Evolutionary conservation across 92 coral and sea anemone species (phyloP), one percentile per base, ranked within the genome.

Genomic region (Anthopleura xanthogrammica): DNA sequence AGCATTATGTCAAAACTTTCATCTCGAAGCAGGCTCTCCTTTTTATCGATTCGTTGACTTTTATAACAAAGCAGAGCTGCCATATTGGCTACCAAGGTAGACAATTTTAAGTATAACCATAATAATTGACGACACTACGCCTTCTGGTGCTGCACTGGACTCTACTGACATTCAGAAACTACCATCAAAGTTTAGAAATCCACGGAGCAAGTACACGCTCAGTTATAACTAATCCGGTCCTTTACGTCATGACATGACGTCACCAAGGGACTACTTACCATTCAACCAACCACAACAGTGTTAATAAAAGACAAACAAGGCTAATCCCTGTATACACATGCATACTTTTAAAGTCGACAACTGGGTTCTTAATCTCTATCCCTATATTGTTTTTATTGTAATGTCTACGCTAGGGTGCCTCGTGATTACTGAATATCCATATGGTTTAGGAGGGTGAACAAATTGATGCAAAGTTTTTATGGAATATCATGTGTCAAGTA

Each of bases 261-360:
- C 74, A 68, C 46, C 74, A 23, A 68, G 74, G 12, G 42, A 68
- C 17, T 36, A 43, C 41, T 68, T 36, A 36, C 42, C 74, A 10
- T 68, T 68, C 74, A 68, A 68, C 29, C 16, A 68, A 6, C 42
- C 3, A 1, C 40, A 36, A 68, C 74, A 68, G 42, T 10, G 74
- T n/a, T 36, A 36, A 68, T 36, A 36, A 68, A 68, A 68, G 74
- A 68, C 41, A 68, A 68, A 68, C 74, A 68, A 10, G 14, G 17
- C 4, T 68, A 68, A 68, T 68, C 43, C 74, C 74, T 68, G 74
- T 68, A 68, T 68, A 68, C 17, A 68, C 74, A 23, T 17, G 29
- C 29, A n/a, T 64, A 64, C 72, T 64, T n/a, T 19, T 46, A 64
- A 64, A 64, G 16, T n/a, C 74, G 74, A 68, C 74, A 9, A 68